Percentiles rank a stretch among this genome's conserved stretches.
Evolutionary conservation across 2,113 vertebrate genomes (phyloP).

Genomic region (Piaya cayana): DNA sequence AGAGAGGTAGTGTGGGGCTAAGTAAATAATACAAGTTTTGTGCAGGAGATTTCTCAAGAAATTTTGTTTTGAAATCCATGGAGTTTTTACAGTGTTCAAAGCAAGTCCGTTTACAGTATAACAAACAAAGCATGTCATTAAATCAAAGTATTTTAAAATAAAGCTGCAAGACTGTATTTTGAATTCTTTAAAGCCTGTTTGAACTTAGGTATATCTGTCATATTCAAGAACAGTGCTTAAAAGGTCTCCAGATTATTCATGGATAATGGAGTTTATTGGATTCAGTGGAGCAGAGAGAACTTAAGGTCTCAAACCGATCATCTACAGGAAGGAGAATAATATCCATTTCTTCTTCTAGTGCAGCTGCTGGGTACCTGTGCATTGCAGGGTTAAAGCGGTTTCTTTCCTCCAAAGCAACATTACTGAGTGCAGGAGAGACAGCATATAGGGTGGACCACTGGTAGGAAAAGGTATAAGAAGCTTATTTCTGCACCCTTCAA

Average conservation of each 20-base stretch:
- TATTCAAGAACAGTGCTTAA: not conserved
- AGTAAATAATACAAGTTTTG: not conserved
- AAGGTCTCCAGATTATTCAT: not conserved
- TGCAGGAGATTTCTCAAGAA: not conserved
- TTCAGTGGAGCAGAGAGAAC: conserved; percentile 9
- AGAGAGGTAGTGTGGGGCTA: not conserved
- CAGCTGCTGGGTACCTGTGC: not conserved
- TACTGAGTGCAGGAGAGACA: not conserved
- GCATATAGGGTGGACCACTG: accelerated
- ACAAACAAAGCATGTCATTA: not conserved
- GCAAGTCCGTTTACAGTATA: not conserved
- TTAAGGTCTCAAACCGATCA: not conserved
- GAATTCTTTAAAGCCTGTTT: not conserved
- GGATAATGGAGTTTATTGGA: conserved; percentile 2
- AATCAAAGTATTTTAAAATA: not conserved
- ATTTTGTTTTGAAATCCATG: not conserved
- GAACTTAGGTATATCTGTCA: not conserved
- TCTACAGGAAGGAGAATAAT: not conserved
- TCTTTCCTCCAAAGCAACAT: not conserved
- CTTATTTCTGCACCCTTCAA: not conserved
- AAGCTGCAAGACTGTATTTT: not conserved
- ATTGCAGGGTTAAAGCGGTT: not conserved
- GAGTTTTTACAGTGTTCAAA: not conserved
- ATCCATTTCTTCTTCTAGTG: not conserved
- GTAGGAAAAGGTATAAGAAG: not conserved